A percentile compares a stretch with the other conserved stretches of the same genome.
phyloP scores from a whole-genome alignment of 2,797 vertebrate species.

The Poecilia picta region DNA sequence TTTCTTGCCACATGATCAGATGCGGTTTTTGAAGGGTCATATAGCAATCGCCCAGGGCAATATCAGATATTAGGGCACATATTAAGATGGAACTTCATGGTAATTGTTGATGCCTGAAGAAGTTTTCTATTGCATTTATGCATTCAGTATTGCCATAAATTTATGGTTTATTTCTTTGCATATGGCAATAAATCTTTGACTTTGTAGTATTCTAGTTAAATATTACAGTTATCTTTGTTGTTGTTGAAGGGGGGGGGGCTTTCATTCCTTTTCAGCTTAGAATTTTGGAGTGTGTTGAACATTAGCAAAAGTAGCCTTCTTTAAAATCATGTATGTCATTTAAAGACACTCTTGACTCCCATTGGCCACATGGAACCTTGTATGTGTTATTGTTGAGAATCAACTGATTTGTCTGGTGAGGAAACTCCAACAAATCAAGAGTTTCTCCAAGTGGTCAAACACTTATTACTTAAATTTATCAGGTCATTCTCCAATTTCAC shows the following conservation, averaged over 20 bases:
- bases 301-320: not conserved
- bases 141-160: not conserved
- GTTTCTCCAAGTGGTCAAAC: not conserved
- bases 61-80: not conserved
- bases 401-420: not conserved
- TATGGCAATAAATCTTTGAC: not conserved
- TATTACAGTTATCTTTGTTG: not conserved
- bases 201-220: not conserved
- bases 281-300: not conserved
- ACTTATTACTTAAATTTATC: not conserved
- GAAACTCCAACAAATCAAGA: not conserved
- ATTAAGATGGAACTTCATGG: not conserved
- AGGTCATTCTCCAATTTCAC: not conserved
- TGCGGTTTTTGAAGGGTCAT: not conserved
- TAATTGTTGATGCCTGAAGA: not conserved
- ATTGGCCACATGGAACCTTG: not conserved
- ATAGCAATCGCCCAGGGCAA: not conserved
- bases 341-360: not conserved
- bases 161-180: not conserved
- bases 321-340: not conserved
- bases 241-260: not conserved
- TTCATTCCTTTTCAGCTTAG: not conserved
- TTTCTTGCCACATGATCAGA: not conserved
- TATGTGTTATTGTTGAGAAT: not conserved
- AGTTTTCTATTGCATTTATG: not conserved